Evolutionary conservation across 30 jellyfish, hydroid and myxozoan genomes (phyloP).

Genomic region (Aurelia sp.): DNA sequence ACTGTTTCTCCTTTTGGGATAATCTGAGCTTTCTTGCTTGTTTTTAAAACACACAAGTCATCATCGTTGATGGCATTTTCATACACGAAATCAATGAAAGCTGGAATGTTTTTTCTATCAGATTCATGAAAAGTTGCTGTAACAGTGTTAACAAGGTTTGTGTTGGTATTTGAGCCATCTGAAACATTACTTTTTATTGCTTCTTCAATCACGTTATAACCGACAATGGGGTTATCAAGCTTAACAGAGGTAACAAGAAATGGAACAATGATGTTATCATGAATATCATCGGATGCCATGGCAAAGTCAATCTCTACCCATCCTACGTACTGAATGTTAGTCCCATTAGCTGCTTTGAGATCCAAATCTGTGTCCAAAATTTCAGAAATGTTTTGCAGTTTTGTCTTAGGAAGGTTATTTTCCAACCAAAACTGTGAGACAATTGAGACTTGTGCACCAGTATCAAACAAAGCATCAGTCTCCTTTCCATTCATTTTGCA

Average conservation of each 20-base stretch:
- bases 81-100: slow-evolving; percentile 29
- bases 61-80: slow-evolving; percentile 29
- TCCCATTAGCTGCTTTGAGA: slow-evolving; percentile 47
- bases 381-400: slow-evolving; percentile 32
- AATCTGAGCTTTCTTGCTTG: slow-evolving; percentile 22
- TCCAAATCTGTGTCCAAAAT: slow-evolving; percentile 10
- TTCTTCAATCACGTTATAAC: background rate
- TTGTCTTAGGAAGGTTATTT: slow-evolving; percentile 3
- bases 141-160: background rate
- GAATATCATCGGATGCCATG: too few relatives aligned
- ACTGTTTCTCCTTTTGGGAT: slow-evolving; percentile 16
- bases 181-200: too few relatives aligned
- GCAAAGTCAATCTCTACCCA: too few relatives aligned
- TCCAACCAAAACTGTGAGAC: slow-evolving; percentile 31
- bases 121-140: slow-evolving; percentile 15
- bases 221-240: background rate
- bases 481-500: slow-evolving; percentile 6
- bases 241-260: too few relatives aligned
- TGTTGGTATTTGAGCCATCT: background rate
- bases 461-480: slow-evolving; percentile 33
- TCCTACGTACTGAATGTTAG: slow-evolving; percentile 26
- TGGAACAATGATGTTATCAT: too few relatives aligned
- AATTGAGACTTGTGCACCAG: slow-evolving; percentile 52
- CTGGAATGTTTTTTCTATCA: background rate
- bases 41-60: slow-evolving; percentile 27